Conservation (phyloP, 2,113 vertebrate species). For the Procavia capensis region DNA sequence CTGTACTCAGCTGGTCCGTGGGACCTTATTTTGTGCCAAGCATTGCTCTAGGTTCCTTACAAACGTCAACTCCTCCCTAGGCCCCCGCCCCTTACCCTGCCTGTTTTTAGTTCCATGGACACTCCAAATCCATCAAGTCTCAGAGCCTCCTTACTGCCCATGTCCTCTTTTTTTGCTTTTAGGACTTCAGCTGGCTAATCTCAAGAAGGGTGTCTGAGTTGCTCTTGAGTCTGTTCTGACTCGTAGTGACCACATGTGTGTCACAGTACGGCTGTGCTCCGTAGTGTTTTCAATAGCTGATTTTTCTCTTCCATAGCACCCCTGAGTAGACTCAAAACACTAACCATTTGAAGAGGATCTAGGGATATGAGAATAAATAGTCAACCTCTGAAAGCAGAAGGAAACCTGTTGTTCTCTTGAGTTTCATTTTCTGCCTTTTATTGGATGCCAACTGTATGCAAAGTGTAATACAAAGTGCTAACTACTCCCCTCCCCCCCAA, state of each 20-base stretch:
- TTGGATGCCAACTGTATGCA: not conserved
- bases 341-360: not conserved
- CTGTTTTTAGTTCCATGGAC: not conserved
- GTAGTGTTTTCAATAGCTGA: not conserved
- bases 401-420: not conserved
- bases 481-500: no score
- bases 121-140: not conserved
- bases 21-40: not conserved
- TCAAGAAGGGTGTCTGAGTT: not conserved
- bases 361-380: conserved; percentile 22
- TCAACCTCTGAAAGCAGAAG: conserved; percentile 1
- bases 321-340: not conserved
- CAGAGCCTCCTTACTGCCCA: not conserved
- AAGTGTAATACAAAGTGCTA: not conserved
- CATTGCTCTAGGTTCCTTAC: not conserved
- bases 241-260: not conserved
- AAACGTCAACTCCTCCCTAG: not conserved
- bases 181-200: not conserved
- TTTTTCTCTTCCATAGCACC: not conserved
- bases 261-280: not conserved
- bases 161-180: not conserved
- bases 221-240: not conserved
- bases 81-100: not conserved
- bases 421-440: conserved; percentile 33
- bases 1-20: not conserved